A percentile compares a stretch with the other conserved stretches of the same genome.
Conservation (phyloP, 2,113 vertebrate genomes). For the Thunnus thynnus region DNA sequence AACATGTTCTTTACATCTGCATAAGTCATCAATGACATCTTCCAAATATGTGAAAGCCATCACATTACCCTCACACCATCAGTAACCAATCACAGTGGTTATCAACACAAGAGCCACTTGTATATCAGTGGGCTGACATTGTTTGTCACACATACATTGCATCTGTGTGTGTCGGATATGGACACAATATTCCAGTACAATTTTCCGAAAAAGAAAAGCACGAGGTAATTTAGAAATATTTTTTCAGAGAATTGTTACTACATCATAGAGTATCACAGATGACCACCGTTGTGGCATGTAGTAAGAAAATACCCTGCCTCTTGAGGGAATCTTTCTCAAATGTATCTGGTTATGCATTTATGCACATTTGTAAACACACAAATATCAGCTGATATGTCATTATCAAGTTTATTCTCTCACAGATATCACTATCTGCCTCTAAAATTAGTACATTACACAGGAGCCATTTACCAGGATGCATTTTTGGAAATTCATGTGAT, state of each 20-base stretch:
- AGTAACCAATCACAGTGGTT: constrained; percentile 37
- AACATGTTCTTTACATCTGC: constrained; percentile 22
- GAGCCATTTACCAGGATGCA: background rate
- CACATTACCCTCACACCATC: constrained; percentile 8
- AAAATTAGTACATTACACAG: background rate
- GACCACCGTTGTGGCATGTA: background rate
- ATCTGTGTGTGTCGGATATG: background rate
- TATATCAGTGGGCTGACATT: background rate
- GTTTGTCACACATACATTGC: background rate
- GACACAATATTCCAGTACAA: constrained; percentile 2
- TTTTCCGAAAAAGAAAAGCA: constrained; percentile 17
- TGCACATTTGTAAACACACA: constrained; percentile 29
- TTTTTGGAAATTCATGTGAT: background rate
- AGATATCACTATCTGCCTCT: background rate
- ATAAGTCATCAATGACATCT: constrained; percentile 20
- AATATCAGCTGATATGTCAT: constrained; percentile 12
- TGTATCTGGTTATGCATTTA: background rate
- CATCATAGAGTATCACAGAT: constrained; percentile 7
- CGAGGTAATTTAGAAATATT: constrained; percentile 38
- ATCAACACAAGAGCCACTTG: constrained; percentile 15
- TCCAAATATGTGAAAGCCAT: constrained; percentile 30
- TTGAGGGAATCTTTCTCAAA: background rate
- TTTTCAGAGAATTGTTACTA: constrained; percentile 14
- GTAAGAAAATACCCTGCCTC: background rate
- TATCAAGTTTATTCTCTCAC: constrained; percentile 1